Percentiles rank a stretch among this genome's conserved stretches.
Conservation (phyloP, 2,888 invertebrate genomes). For the Allygus modestus region DNA sequence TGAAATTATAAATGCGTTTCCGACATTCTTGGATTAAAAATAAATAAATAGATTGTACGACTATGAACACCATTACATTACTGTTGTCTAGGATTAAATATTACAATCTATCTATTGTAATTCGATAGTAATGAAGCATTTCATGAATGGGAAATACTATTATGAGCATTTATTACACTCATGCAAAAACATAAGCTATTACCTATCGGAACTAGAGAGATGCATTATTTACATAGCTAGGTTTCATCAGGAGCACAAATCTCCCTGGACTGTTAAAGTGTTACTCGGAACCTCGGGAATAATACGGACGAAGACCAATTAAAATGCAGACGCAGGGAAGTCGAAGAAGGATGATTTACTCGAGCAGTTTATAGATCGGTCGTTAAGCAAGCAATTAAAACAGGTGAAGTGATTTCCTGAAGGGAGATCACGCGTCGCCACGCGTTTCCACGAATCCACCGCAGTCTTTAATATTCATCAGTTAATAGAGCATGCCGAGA, state of each 20-base stretch:
- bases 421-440: constrained; percentile 29
- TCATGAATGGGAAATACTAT: too few relatives aligned
- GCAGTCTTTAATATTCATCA: constrained; percentile 33
- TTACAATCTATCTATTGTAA: too few relatives aligned
- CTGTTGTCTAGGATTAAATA: too few relatives aligned
- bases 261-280: background rate
- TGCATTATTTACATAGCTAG: background rate
- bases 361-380: background rate
- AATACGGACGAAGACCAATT: background rate
- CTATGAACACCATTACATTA: too few relatives aligned
- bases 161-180: too few relatives aligned
- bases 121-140: too few relatives aligned
- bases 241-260: background rate
- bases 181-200: too few relatives aligned
- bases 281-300: constrained; percentile 7
- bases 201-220: too few relatives aligned
- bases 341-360: constrained; percentile 44
- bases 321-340: constrained; percentile 4
- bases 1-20: too few relatives aligned
- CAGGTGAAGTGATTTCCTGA: constrained; percentile 49
- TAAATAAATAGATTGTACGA: too few relatives aligned
- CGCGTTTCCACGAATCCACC: constrained; percentile 29
- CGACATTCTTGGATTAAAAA: too few relatives aligned
- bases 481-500: constrained; percentile 45
- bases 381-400: constrained; percentile 49